Conservation (phyloP, 1,140 invertebrate species). For the Saccostrea cuccullata region DNA sequence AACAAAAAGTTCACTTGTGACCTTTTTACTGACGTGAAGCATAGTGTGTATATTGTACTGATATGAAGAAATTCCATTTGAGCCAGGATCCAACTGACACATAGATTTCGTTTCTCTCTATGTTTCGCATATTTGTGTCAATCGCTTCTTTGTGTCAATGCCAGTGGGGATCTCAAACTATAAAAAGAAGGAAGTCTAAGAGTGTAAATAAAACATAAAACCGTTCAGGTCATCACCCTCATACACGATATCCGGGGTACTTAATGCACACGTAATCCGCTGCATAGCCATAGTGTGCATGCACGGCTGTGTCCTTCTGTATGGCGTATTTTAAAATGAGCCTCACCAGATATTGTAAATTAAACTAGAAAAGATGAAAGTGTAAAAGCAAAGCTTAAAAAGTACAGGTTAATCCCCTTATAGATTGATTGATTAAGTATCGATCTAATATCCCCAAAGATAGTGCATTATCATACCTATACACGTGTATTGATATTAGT, state of each 20-base stretch:
- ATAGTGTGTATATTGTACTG: slow-evolving; percentile 3
- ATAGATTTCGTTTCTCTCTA: slow-evolving; percentile 12
- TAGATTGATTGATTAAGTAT: slow-evolving; percentile 21
- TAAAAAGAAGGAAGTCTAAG: slow-evolving; percentile 30
- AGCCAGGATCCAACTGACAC: neutral
- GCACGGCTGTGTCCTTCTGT: neutral
- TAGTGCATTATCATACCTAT: neutral
- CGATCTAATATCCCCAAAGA: neutral
- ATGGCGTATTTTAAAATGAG: neutral
- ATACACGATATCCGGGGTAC: slow-evolving; percentile 28
- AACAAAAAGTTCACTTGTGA: no score
- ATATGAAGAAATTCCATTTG: slow-evolving; percentile 3
- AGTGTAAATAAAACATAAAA: slow-evolving; percentile 33
- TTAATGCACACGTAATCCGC: slow-evolving; percentile 17
- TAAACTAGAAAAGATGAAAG: slow-evolving; percentile 29
- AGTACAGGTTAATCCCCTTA: slow-evolving; percentile 28
- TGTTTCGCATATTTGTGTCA: slow-evolving; percentile 17
- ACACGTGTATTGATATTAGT: no score
- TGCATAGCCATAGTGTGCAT: slow-evolving; percentile 2
- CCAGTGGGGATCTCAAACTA: slow-evolving; percentile 7
- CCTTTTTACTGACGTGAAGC: neutral
- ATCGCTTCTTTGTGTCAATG: slow-evolving; percentile 21
- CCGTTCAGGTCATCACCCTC: slow-evolving; percentile 12
- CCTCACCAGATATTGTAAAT: neutral
- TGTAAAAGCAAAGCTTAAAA: slow-evolving; percentile 6